phyloP scores from a whole-genome alignment of 2,888 invertebrate species.

The Ramazzottius varieornatus region DNA sequence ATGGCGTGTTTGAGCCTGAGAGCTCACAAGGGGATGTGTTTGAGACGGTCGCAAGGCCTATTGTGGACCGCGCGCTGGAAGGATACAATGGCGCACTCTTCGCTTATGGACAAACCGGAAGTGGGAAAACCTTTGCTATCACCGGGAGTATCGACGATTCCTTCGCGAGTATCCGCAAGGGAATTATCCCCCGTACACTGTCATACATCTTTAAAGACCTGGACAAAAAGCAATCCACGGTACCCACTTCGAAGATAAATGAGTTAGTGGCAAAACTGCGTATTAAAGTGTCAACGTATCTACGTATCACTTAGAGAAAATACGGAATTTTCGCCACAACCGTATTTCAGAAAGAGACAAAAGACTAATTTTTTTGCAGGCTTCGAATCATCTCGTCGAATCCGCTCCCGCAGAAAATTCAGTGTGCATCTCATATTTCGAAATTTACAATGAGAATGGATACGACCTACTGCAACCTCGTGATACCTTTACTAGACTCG shows the following conservation, averaged over 20 bases:
- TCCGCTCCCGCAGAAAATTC: too few relatives aligned
- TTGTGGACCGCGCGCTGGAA: conserved; percentile 19
- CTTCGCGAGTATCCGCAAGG: conserved; percentile 9
- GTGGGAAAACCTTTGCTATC: conserved; percentile 25
- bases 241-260: too few relatives aligned
- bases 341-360: too few relatives aligned
- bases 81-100: conserved; percentile 11
- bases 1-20: not conserved
- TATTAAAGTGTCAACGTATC: too few relatives aligned
- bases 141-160: conserved; percentile 23
- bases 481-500: conserved; percentile 22
- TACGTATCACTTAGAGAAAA: too few relatives aligned
- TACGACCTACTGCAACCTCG: conserved; percentile 24
- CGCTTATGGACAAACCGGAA: conserved; percentile 19
- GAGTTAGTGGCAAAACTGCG: too few relatives aligned
- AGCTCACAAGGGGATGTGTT: conserved; percentile 22
- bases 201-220: not conserved
- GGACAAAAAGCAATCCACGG: too few relatives aligned
- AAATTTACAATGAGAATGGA: conserved; percentile 24
- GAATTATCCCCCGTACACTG: not conserved
- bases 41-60: conserved; percentile 22
- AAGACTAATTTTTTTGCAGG: too few relatives aligned
- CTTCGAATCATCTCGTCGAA: too few relatives aligned
- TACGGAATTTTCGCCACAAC: too few relatives aligned
- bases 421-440: conserved; percentile 23